Evolutionary conservation across 2,888 invertebrate genomes (phyloP).

Genomic region (Cylloceria caligata): DNA sequence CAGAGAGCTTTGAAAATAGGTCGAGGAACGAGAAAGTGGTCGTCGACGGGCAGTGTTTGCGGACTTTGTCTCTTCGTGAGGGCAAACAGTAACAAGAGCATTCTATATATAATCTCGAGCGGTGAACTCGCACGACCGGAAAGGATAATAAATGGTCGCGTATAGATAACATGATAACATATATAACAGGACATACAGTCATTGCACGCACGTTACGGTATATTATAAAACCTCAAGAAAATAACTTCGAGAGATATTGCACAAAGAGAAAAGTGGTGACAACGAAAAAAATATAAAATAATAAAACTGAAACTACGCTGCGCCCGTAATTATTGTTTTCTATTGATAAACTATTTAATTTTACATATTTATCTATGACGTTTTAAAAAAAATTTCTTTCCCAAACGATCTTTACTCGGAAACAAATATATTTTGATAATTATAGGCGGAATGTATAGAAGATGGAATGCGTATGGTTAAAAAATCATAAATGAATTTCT

Average conservation of each 20-base stretch:
- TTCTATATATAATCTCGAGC: slow-evolving; percentile 37
- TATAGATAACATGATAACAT: slow-evolving; percentile 51
- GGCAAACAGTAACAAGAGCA: slow-evolving; percentile 14
- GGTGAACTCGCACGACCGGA: slow-evolving; percentile 66
- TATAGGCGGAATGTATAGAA: too few species aligned
- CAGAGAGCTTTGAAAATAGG: slow-evolving; percentile 53
- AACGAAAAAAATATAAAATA: too few species aligned
- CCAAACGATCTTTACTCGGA: too few species aligned
- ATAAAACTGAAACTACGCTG: slow-evolving; percentile 20
- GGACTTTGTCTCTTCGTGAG: slow-evolving; percentile 29
- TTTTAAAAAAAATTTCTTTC: too few species aligned
- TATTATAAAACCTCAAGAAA: slow-evolving; percentile 51
- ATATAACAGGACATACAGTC: slow-evolving; percentile 50
- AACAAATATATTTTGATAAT: too few species aligned
- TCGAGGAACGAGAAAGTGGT: slow-evolving; percentile 57
- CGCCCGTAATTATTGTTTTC: slow-evolving; percentile 6
- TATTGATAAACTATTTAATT: too few species aligned
- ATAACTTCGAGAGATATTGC: slow-evolving; percentile 41
- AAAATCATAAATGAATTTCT: too few species aligned
- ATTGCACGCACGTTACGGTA: slow-evolving; percentile 48
- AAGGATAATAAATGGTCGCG: slow-evolving; percentile 64
- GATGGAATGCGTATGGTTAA: too few species aligned
- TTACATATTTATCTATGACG: too few species aligned
- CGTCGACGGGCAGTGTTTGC: slow-evolving; percentile 18
- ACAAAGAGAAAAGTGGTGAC: too few species aligned